A percentile compares a stretch with the other conserved stretches of the same genome.
These are phyloP conservation scores for Tetramorium parvispinum DNA, from an alignment of 1,140 invertebrate species.

Conservation along the genomic window DNA sequence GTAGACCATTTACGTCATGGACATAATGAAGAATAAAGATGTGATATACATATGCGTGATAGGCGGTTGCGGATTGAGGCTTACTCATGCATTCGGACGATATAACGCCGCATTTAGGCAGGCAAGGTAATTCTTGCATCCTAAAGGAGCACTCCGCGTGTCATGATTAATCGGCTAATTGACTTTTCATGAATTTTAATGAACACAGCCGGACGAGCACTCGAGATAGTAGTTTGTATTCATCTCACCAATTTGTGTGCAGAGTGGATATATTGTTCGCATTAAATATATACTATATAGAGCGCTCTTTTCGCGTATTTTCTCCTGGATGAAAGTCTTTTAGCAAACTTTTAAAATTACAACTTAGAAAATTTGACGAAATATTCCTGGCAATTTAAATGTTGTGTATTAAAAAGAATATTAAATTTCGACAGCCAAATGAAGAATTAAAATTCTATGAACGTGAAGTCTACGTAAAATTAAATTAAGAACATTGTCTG, in stretches of 20 bases:
- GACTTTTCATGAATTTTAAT: constrained; percentile 81
- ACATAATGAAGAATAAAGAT: constrained; percentile 62
- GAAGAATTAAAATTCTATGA: background rate
- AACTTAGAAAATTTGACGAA: background rate
- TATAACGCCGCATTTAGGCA: constrained; percentile 64
- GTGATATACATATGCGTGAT: constrained; percentile 39
- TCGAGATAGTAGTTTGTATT: constrained; percentile 71
- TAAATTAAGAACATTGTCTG: background rate
- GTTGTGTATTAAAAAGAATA: background rate
- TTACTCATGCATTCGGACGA: constrained; percentile 73
- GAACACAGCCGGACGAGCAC: constrained; percentile 65
- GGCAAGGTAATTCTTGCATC: constrained; percentile 61
- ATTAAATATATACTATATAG: constrained; percentile 13
- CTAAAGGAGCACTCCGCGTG: constrained; percentile 75
- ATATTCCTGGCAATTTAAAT: background rate
- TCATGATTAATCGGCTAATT: constrained; percentile 79
- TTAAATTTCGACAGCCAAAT: background rate
- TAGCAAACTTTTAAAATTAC: background rate
- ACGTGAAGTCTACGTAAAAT: background rate
- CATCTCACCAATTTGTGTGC: constrained; percentile 36
- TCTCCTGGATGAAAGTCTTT: background rate
- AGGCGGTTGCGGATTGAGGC: constrained; percentile 19
- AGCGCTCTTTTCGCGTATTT: background rate
- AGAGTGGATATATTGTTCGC: constrained; percentile 6
- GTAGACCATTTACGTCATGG: constrained; percentile 50